Conservation (phyloP, 1,140 invertebrate species). For the Agrilus planipennis region DNA sequence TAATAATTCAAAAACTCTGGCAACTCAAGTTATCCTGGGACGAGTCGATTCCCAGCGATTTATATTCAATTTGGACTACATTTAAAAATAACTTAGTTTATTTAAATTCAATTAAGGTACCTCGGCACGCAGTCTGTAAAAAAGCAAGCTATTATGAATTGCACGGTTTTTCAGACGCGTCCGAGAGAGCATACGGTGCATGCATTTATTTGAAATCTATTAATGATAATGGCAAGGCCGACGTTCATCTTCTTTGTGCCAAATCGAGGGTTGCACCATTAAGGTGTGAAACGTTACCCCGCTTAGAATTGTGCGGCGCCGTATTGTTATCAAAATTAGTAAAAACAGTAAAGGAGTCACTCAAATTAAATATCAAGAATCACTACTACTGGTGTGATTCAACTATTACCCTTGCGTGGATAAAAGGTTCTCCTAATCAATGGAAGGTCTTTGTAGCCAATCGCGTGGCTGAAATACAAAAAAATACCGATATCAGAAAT, state of each 20-base stretch:
- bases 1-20: constrained; percentile 21
- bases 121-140: neutral
- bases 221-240: neutral
- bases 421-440: too few species aligned
- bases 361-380: too few species aligned
- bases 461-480: too few species aligned
- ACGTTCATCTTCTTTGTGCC: neutral
- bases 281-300: neutral
- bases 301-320: neutral
- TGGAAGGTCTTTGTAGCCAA: too few species aligned
- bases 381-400: too few species aligned
- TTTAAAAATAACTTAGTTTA: neutral
- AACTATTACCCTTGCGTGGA: too few species aligned
- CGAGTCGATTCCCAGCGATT: constrained; percentile 13
- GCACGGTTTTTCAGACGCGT: neutral
- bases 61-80: constrained; percentile 5
- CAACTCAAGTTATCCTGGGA: constrained; percentile 17
- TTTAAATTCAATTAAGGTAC: neutral
- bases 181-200: neutral
- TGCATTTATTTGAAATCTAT: neutral
- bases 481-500: too few species aligned
- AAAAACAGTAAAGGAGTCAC: too few species aligned
- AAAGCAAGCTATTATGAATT: neutral
- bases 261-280: neutral
- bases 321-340: too few species aligned